Evolutionary conservation across 2,797 vertebrate species (phyloP), one percentile per base, ranked within the genome.

Genomic region (Alcedo quadribrachys): DNA sequence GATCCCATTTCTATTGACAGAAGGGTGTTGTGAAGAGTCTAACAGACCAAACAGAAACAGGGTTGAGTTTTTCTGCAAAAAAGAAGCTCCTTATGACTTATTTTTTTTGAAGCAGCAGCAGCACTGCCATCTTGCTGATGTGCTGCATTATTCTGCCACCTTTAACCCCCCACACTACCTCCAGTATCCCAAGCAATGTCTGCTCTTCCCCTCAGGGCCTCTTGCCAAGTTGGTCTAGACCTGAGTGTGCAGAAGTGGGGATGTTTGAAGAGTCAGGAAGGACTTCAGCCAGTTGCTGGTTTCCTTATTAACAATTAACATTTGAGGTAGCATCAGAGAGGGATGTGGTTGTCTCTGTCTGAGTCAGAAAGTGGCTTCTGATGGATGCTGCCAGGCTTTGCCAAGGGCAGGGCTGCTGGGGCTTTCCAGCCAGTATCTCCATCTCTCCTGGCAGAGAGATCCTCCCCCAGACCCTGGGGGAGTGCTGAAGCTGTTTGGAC

Each of bases 291-390:
- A 69, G 55, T 24, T 58, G 35, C 35, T 67, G 69, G 20, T 71
- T 79, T 87, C 75, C 62, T 92, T 94, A 79, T 88, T 85, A 92
- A 61, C 70, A 73, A 33, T 85, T 90, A 78, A 75, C 73, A 16
- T 20, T 61, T 42, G 50, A 81, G 86, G 73, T 80, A 90, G 27
- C 63, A 30, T 73, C 21, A 20, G 43, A 17, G 40, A 30, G 51
- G 82, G 89, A 78, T 93, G 89, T 60, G 81, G 82, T 81, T 91
- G 68, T 28, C 76, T 91, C 79, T 60, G 48, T 32, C 51, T 84
- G 77, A 84, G 66, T 7, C 35, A 46, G 46, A 82, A 90, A 80
- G 65, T n/a, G 75, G 27, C 55, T 83, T 61, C 75, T 84, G 68
- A 12, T 55, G 81, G 65, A 33, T 74, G 83, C 60, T 77, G 46